Conservation (phyloP, 2,113 vertebrate species). For the Phaethon lepturus region DNA sequence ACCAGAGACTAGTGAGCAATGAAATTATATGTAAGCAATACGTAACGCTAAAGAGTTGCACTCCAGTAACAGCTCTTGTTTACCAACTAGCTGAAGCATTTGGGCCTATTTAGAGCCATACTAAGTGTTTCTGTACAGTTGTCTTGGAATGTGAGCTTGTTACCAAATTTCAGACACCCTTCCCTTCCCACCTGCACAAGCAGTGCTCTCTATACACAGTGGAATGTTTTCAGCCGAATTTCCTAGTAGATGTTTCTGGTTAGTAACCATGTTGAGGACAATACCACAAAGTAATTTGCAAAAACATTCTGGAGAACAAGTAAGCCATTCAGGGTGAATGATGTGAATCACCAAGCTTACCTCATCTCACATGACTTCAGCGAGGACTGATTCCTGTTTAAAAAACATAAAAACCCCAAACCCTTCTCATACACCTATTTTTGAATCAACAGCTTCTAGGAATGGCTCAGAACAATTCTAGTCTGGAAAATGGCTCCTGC, state of each 20-base stretch:
- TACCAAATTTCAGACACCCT: constrained; percentile 31
- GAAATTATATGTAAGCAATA: neutral
- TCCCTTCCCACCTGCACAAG: neutral
- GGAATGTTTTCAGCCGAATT: constrained; percentile 33
- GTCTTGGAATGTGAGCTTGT: neutral
- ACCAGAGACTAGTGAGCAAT: neutral
- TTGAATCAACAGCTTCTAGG: constrained; percentile 32
- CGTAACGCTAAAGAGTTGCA: neutral
- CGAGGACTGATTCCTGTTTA: neutral
- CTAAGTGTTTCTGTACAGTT: neutral
- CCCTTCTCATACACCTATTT: neutral
- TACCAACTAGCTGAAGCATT: neutral
- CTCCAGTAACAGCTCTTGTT: neutral
- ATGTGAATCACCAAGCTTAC: constrained; percentile 40
- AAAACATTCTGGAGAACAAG: constrained; percentile 62
- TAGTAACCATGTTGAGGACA: constrained; percentile 20
- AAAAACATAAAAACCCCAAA: neutral
- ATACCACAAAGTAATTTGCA: constrained; percentile 46
- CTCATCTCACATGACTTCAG: constrained; percentile 41
- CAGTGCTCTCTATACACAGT: neutral
- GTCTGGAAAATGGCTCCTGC: neutral
- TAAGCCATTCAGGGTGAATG: constrained; percentile 31
- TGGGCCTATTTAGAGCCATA: neutral
- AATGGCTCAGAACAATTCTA: neutral
- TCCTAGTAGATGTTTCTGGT: constrained; percentile 38